These are phyloP conservation scores for Panagrolaimus sp. DNA, from an alignment of 1,140 invertebrate species.

Conservation along the genomic window DNA sequence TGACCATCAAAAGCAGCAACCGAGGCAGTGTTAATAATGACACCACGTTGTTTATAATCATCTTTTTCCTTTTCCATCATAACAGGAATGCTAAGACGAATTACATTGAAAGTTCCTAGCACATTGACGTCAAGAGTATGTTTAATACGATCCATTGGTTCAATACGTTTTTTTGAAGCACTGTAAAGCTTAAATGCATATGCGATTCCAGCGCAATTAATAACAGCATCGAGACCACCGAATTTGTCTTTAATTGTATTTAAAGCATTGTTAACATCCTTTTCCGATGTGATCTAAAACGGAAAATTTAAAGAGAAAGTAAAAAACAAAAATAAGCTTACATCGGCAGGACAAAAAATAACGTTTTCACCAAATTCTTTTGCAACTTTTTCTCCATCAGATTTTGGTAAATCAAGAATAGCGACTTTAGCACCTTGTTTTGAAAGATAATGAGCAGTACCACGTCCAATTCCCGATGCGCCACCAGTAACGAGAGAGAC, in stretches of 20 bases:
- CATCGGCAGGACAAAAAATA: constrained; percentile 77
- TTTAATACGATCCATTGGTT: constrained; percentile 67
- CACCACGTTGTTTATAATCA: constrained; percentile 73
- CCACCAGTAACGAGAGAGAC: constrained; percentile 85
- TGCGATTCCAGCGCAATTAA: constrained; percentile 92
- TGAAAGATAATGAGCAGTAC: constrained; percentile 75
- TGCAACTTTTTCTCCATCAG: constrained; percentile 73
- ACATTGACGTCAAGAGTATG: constrained; percentile 73
- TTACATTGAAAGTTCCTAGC: constrained; percentile 88
- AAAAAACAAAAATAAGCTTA: constrained; percentile 61
- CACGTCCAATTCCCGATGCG: constrained; percentile 82
- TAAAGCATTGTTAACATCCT: constrained; percentile 74
- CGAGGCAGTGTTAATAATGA: constrained; percentile 89
- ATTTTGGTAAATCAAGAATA: constrained; percentile 78
- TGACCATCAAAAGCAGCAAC: constrained; percentile 93
- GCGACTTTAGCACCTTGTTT: constrained; percentile 76
- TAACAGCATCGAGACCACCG: constrained; percentile 75
- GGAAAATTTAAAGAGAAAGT: constrained; percentile 27
- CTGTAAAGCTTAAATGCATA: constrained; percentile 82
- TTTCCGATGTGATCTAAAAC: constrained; percentile 73
- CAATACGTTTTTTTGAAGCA: constrained; percentile 75
- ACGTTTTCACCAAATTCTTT: constrained; percentile 71
- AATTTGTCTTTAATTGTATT: constrained; percentile 73
- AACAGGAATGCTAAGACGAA: constrained; percentile 71
- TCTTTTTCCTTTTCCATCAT: constrained; percentile 80